Evolutionary conservation across 2,113 vertebrate species (phyloP).

Genomic region (Zapus hudsonius): DNA sequence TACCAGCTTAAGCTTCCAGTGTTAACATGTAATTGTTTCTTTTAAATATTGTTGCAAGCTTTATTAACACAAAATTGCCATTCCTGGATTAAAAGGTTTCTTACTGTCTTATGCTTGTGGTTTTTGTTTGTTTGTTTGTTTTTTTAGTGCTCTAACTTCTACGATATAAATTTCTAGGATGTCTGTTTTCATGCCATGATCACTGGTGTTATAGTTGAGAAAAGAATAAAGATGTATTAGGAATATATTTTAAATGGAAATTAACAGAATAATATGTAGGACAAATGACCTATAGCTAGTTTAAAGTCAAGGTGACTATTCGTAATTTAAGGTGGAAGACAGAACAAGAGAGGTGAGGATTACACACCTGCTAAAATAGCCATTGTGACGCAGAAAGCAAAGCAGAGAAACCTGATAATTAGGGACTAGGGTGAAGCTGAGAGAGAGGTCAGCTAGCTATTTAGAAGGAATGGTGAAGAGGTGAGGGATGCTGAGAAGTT

Average conservation of each 20-base stretch:
- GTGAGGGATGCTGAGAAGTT: background rate
- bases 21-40: background rate
- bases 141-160: conserved; percentile 5
- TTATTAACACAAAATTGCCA: background rate
- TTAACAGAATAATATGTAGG: conserved; percentile 15
- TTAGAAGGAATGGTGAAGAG: background rate
- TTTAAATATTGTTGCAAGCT: conserved; percentile 3
- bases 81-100: background rate
- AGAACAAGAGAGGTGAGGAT: conserved; percentile 49
- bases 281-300: conserved; percentile 21
- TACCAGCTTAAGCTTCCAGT: conserved; percentile 4
- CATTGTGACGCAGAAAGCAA: background rate
- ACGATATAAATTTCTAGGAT: background rate
- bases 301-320: conserved; percentile 36
- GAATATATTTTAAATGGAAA: background rate
- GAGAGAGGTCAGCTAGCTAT: background rate
- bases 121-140: background rate
- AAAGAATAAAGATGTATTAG: conserved; percentile 19
- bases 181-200: background rate
- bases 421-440: background rate
- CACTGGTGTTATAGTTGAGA: background rate
- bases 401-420: conserved; percentile 22
- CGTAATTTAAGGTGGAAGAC: conserved; percentile 65
- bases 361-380: conserved; percentile 45
- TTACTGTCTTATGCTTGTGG: background rate